Base-by-base conservation (phyloP, 2,113 vertebrate species). In the Hippocampus mohnikei region DNA sequence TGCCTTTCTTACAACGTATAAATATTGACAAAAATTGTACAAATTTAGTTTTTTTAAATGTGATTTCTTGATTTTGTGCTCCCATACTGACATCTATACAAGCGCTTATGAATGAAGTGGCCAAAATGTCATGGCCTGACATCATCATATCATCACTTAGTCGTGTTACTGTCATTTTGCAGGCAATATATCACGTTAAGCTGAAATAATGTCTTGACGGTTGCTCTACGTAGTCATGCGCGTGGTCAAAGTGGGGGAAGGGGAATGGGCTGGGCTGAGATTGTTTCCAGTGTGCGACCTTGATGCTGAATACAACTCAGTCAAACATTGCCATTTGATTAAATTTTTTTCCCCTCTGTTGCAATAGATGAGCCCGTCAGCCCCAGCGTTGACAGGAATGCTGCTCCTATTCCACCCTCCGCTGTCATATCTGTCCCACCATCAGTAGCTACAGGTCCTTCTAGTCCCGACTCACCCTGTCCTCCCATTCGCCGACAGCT, bases 351-450 rank as follows among this genome's bases (percentile, higher is more conserved):
- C 1, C 3, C 16, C 3, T 60, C 7, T 62, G 8, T 62, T 77
- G 16, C 84, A 69, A 52, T 73, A 99, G 97, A 99, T 88, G 97
- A 99, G 79, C 96, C 95, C 0, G 94, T 94, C 70, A 99, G 96
- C 87, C 97, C 97, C 64, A 98, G 95, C 76, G 94, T 95, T 52
- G 97, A 99, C 88, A 94, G 91, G 53, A 94, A 95, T 37, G 91
- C 94, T 20, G 89, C 93, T 78, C 94, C 95, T 70, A 97, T 99
- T 90, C 94, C 95, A 41, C 95, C 97, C 48, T 97, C 95, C 25
- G 95, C 95, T 75, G 95, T 98, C 73, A 96, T 99, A 88, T 97
- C 95, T 67, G 93, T 92, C 70, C 90, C 91, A 66, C 93, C 92
- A 73, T 92, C 94, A 44, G 69, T 92, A 78, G 80, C 93, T 48